These are phyloP conservation scores for Ptychoptera contaminata DNA, from an alignment of 2,888 invertebrate genomes.

Conservation along the genomic window DNA sequence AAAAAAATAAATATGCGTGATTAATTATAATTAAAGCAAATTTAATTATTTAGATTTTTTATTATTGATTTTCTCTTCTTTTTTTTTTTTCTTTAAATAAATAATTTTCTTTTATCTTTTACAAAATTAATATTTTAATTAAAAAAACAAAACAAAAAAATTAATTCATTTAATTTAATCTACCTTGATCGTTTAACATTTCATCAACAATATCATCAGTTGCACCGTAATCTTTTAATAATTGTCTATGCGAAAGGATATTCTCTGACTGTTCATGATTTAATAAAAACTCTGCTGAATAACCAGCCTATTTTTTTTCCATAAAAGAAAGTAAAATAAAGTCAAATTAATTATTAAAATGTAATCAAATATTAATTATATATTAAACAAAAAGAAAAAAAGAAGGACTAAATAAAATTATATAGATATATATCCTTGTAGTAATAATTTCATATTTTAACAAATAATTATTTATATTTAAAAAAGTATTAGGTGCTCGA, in stretches of 20 bases:
- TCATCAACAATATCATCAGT: conserved; percentile 46
- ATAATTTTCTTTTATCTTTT: too few species aligned
- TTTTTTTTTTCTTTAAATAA: too few species aligned
- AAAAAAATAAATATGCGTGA: too few species aligned
- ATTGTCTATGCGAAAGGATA: conserved; percentile 49
- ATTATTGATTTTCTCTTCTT: too few species aligned
- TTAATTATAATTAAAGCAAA: too few species aligned
- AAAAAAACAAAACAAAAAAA: neutral
- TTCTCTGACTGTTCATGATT: conserved; percentile 38
- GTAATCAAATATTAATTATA: neutral
- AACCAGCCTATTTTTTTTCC: conserved; percentile 42
- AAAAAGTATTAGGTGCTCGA: too few species aligned
- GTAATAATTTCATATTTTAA: too few species aligned
- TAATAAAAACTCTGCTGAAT: conserved; percentile 64
- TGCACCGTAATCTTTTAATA: conserved; percentile 55
- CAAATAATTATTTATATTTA: too few species aligned
- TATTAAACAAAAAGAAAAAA: too few species aligned
- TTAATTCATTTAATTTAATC: conserved; percentile 1
- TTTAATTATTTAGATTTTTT: too few species aligned
- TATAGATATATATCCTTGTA: too few species aligned
- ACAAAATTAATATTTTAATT: neutral
- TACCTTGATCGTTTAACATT: conserved; percentile 69
- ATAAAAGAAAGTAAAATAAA: neutral
- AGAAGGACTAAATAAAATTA: too few species aligned
- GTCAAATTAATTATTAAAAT: neutral